A percentile compares a stretch with the other conserved stretches of the same genome.
phyloP scores from a whole-genome alignment of 2,888 invertebrate genomes.

The Yponomeuta sedellus region DNA sequence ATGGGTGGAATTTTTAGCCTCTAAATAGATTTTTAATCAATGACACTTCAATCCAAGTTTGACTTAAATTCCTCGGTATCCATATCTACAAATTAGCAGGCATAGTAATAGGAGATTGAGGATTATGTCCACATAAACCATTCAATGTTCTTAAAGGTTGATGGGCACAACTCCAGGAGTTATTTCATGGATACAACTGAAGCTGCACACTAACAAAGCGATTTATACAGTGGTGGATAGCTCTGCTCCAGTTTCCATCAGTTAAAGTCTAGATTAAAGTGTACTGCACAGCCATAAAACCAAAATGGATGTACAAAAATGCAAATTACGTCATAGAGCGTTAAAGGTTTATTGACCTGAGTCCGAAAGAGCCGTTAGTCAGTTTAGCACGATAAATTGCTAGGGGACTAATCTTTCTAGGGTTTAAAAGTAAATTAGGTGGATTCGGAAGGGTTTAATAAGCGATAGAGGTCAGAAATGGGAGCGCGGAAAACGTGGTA shows the following conservation, averaged over 20 bases:
- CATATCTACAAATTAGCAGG: too few relatives aligned
- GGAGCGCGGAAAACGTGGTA: slow-evolving; percentile 42
- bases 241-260: not conserved
- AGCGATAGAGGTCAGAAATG: slow-evolving; percentile 30
- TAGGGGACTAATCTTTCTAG: not conserved
- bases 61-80: too few relatives aligned
- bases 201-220: too few relatives aligned
- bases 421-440: not conserved
- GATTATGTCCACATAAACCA: too few relatives aligned
- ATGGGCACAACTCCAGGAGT: too few relatives aligned
- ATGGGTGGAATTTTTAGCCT: too few relatives aligned
- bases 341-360: not conserved
- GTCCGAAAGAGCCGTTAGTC: not conserved
- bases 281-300: not conserved
- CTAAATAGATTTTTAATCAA: too few relatives aligned
- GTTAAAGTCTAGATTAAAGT: not conserved
- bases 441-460: not conserved
- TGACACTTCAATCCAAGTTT: too few relatives aligned
- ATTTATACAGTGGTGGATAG: not conserved
- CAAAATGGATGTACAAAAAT: slow-evolving; percentile 5
- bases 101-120: too few relatives aligned
- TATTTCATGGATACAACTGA: too few relatives aligned
- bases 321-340: not conserved
- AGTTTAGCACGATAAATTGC: not conserved
- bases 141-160: too few relatives aligned